Evolutionary conservation across 1,140 invertebrate genomes (phyloP), one percentile per base, ranked within the genome.

Genomic region (Mesaphorura yosii): DNA sequence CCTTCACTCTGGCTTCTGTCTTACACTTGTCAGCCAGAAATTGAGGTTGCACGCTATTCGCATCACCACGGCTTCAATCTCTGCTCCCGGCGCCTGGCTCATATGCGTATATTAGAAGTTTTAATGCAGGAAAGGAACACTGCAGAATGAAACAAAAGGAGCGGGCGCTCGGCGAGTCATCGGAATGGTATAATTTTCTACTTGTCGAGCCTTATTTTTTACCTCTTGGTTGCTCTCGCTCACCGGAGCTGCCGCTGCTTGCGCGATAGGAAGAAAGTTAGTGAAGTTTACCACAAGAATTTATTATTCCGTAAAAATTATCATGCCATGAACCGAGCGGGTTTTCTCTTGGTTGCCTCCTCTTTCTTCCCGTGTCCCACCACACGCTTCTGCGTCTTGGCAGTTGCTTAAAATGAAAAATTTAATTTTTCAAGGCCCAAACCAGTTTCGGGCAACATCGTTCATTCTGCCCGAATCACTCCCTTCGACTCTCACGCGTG

Each of bases 221-320:
- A n/a, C n/a, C n/a, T n/a, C n/a, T n/a, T n/a, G n/a, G n/a, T n/a
- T n/a, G 10, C 10, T 34, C 31, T 34, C 31, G 10, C 31, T n/a
- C n/a, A 34, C 31, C 10, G 31, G n/a, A 34, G 31, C 10, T 10
- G n/a, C 10, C 10, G n/a, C 10, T 10, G n/a, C 31, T 10, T 34
- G 31, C 10, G n/a, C n/a, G 10, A 22, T 4, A 29, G 10, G 28
- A 23, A 48, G 46, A 7, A 29, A 50, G 31, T 4, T 10, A 28
- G 48, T n/a, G 20, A 38, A 50, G 15, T 12, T 50, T 23, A 58
- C 56, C 60, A 62, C 57, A 54, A 39, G 41, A 62, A 62, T 62
- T 62, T 62, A 62, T 59, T 62, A 62, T 62, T 62, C 60, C 52
- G 57, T 58, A 62, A 59, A 62, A 62, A 59, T 62, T 62, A 62